These are phyloP conservation scores for Cheilosia impressa DNA, from an alignment of 2,888 invertebrate species.

Conservation along the genomic window DNA sequence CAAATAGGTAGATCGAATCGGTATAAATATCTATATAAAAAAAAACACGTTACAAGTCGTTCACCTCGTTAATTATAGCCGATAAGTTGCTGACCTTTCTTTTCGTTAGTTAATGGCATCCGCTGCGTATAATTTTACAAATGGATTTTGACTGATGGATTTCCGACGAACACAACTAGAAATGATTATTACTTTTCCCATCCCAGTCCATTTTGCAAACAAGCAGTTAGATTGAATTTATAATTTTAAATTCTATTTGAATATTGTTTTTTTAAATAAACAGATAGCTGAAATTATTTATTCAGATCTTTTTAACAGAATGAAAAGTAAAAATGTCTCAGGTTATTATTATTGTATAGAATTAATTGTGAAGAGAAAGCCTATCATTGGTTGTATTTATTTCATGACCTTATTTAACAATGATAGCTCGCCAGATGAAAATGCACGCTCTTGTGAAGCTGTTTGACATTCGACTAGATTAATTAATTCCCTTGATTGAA, in stretches of 20 bases:
- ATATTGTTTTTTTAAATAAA: background rate
- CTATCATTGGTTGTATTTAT: conserved; percentile 4
- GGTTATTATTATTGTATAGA: background rate
- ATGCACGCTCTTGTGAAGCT: background rate
- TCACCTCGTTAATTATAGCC: conserved; percentile 45
- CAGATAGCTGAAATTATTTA: conserved; percentile 1
- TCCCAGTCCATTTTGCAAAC: conserved; percentile 19
- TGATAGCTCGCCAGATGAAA: background rate
- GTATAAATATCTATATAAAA: background rate
- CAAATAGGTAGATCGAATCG: background rate
- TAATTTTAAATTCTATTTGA: conserved; percentile 10
- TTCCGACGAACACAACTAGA: background rate
- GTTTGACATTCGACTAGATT: background rate
- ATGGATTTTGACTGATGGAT: conserved; percentile 11
- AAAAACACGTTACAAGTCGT: conserved; percentile 41
- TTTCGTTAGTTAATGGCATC: conserved; percentile 18
- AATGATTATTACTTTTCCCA: conserved; percentile 12
- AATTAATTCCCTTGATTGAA: no score
- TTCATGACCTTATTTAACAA: conserved; percentile 15
- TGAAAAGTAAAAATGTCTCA: conserved; percentile 41
- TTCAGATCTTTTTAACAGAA: conserved; percentile 3
- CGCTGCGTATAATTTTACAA: conserved; percentile 34
- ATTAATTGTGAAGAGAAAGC: conserved; percentile 25
- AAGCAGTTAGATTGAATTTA: conserved; percentile 3
- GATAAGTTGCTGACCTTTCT: conserved; percentile 34